A percentile compares a stretch with the other conserved stretches of the same genome.
phyloP scores from a whole-genome alignment of 2,113 vertebrate species.

The Indicator maculatus region DNA sequence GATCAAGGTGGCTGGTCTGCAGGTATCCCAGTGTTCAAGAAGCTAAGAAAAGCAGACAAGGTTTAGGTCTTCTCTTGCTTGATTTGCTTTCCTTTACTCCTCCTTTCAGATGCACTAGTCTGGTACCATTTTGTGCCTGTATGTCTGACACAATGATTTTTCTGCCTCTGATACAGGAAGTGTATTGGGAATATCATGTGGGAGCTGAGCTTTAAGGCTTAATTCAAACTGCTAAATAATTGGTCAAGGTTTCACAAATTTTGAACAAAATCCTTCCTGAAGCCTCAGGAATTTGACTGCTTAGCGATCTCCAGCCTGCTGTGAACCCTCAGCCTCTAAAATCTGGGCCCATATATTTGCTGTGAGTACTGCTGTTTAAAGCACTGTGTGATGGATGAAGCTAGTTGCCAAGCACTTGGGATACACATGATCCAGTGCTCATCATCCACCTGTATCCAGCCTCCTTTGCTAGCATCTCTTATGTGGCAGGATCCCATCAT shows the following conservation, averaged over 20 bases:
- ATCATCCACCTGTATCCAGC: background rate
- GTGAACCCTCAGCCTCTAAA: background rate
- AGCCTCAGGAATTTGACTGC: background rate
- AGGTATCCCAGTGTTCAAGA: background rate
- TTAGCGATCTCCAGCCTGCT: background rate
- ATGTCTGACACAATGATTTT: background rate
- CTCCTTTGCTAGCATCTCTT: background rate
- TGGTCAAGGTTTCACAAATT: background rate
- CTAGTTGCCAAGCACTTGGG: fast-evolving
- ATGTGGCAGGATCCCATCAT: background rate
- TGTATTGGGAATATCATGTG: background rate
- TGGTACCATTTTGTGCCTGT: background rate
- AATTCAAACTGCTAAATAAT: background rate
- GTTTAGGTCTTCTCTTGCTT: background rate
- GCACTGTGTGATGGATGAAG: background rate
- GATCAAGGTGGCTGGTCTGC: background rate
- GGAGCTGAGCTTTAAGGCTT: background rate
- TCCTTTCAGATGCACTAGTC: background rate
- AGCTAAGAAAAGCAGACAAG: background rate
- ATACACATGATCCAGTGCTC: background rate
- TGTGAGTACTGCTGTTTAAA: background rate
- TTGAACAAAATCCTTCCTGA: background rate
- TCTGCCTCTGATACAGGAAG: background rate
- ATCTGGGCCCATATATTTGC: background rate
- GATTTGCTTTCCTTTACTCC: background rate